Evolutionary conservation across 2,888 invertebrate species (phyloP).

Genomic region (Amiota mariae): DNA sequence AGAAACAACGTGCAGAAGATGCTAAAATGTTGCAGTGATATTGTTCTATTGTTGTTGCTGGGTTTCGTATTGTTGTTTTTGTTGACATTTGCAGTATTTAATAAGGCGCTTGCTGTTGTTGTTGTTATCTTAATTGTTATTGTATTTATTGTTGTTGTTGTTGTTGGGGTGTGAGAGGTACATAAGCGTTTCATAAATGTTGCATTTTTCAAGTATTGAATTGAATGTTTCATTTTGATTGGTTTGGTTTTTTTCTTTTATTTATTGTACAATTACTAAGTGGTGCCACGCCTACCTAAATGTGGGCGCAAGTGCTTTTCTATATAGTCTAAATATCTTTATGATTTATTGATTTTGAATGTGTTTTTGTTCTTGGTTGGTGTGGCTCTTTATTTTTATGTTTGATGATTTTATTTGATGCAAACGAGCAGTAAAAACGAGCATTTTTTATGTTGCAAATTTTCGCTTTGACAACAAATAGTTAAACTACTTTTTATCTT

Average conservation of each 20-base stretch:
- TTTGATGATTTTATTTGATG: constrained; percentile 27
- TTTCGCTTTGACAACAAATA: background rate
- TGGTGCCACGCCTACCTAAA: constrained; percentile 54
- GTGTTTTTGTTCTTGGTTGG: constrained; percentile 22
- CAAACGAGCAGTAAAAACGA: constrained; percentile 9
- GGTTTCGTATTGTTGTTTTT: background rate
- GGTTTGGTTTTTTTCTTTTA: constrained; percentile 29
- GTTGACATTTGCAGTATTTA: constrained; percentile 6
- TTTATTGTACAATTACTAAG: constrained; percentile 5
- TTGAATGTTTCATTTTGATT: too few relatives aligned
- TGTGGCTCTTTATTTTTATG: constrained; percentile 31
- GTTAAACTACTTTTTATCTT: background rate
- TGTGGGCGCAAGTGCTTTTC: constrained; percentile 39
- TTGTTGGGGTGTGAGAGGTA: constrained; percentile 40
- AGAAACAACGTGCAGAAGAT: too few relatives aligned
- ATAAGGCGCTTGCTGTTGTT: constrained; percentile 16
- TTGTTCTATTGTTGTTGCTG: background rate
- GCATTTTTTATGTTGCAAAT: background rate
- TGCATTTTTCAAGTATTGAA: constrained; percentile 33
- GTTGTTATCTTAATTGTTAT: too few relatives aligned
- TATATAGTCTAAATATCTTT: constrained; percentile 23
- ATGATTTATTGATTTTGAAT: background rate
- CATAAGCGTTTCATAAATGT: constrained; percentile 46
- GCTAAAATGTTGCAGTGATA: background rate
- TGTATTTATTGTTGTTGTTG: constrained; percentile 28